phyloP scores from a whole-genome alignment of 2,888 invertebrate genomes.

The Tubulanus polymorphus region DNA sequence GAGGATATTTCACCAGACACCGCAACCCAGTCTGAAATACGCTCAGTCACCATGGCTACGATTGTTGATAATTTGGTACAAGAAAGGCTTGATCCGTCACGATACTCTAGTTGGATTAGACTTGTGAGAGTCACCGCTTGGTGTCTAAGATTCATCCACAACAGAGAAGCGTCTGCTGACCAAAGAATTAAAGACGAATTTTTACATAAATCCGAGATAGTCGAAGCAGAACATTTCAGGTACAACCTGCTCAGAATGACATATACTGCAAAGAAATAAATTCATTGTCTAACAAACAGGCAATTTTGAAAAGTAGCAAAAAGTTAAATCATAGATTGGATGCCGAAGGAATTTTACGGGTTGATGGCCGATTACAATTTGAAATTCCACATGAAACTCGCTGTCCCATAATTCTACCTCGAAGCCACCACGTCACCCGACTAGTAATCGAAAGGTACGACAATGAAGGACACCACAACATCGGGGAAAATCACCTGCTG shows the following conservation, averaged over 20 bases:
- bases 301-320: neutral
- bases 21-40: neutral
- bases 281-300: neutral
- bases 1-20: neutral
- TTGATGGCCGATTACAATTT: neutral
- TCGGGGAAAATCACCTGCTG: neutral
- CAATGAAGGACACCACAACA: neutral
- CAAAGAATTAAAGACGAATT: neutral
- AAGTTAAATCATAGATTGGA: slow-evolving; percentile 3
- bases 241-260: slow-evolving; percentile 6
- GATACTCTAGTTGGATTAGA: slow-evolving; percentile 4
- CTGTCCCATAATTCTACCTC: slow-evolving; percentile 1
- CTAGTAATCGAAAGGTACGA: neutral
- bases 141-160: slow-evolving; percentile 3
- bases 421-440: neutral
- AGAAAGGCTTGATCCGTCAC: slow-evolving; percentile 1
- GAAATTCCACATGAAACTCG: neutral
- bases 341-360: neutral
- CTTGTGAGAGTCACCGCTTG: slow-evolving; percentile 8
- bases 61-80: neutral
- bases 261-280: slow-evolving; percentile 3
- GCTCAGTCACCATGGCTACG: neutral
- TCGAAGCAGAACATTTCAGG: neutral
- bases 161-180: neutral
- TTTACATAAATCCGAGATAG: neutral